Evolutionary conservation across 2,113 vertebrate species (phyloP).

Genomic region (Proterorhinus semilunaris): DNA sequence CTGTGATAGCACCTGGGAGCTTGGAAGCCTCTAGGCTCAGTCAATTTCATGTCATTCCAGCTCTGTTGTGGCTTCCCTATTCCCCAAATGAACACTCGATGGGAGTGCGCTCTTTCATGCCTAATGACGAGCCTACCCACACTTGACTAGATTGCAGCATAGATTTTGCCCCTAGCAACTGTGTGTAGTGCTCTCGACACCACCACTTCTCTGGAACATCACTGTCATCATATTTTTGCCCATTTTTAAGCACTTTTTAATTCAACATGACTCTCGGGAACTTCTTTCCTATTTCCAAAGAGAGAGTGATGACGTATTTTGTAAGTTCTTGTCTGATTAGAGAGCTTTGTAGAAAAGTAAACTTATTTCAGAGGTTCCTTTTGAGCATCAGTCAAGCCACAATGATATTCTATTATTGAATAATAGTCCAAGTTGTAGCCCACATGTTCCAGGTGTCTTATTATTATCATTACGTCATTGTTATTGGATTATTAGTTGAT

Average conservation of each 20-base stretch:
- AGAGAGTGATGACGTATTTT: not conserved
- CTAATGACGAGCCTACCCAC: conserved; percentile 55
- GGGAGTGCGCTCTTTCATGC: conserved; percentile 60
- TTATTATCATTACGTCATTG: no score
- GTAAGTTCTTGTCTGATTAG: not conserved
- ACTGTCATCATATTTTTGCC: not conserved
- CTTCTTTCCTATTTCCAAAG: not conserved
- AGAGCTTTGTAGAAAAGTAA: not conserved
- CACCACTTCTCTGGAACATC: conserved; percentile 18
- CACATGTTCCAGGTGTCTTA: no score
- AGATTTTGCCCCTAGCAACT: conserved; percentile 54
- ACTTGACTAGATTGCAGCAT: conserved; percentile 68
- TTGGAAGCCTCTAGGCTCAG: conserved; percentile 49
- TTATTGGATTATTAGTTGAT: no score
- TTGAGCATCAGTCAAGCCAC: not conserved
- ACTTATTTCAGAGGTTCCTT: not conserved
- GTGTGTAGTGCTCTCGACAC: conserved; percentile 47
- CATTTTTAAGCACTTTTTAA: not conserved
- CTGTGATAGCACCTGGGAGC: conserved; percentile 57
- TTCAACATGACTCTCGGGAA: not conserved
- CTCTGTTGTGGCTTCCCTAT: conserved; percentile 45
- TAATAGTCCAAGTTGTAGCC: no score
- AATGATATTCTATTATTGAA: no score
- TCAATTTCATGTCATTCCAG: conserved; percentile 61
- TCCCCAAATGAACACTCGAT: conserved; percentile 67